Base-by-base conservation (phyloP, 2,797 vertebrate species). In the Tenualosa thibaudeaui region DNA sequence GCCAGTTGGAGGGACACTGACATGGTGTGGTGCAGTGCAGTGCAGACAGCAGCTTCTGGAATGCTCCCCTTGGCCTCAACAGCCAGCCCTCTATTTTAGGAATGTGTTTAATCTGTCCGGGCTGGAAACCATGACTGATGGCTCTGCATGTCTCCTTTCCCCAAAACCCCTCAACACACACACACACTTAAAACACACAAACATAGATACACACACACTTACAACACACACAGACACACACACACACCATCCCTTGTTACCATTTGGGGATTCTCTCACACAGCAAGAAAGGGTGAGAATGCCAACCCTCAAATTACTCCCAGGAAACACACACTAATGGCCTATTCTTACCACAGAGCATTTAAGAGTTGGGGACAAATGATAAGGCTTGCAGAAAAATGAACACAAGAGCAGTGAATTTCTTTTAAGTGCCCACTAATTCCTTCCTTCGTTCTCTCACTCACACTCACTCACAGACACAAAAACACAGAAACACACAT, bases 91-190 rank as follows among this genome's bases (percentile, higher is more conserved):
- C 88, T 88, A 87, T 87, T 91, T 90, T 78, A 89, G 89, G 89
- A 91, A 84, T 24, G 85, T 19, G 82, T 87, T 91, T 90, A 84
- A 90, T 91, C 89, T 85, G 86, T 85, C 75, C 85, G 81, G 81
- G 81, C 46, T 17, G 13, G 83, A 88, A 62, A 88, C 58, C 83
- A 87, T 81, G 51, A 83, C 71, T 81, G 83, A 43, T 75, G 37
- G 68, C 68, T 75, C 31, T 75, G 31, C 37, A 19, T 37, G 37
- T 43, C 68, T 75, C 17, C 31, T 75, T 26, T 71, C 31, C 68
- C 12, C 5, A 75, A 75, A 75, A 37, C 5, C 37, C 68, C 26
- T 31, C 24, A 83, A 83, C 37, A 46, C 82, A 75, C 8, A 75
- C 65, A 68, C 26, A 68, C 65, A 68, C 65, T 5, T 26, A 68